Conservation (phyloP, 2,888 invertebrate genomes). For the Diabrotica balteata region DNA sequence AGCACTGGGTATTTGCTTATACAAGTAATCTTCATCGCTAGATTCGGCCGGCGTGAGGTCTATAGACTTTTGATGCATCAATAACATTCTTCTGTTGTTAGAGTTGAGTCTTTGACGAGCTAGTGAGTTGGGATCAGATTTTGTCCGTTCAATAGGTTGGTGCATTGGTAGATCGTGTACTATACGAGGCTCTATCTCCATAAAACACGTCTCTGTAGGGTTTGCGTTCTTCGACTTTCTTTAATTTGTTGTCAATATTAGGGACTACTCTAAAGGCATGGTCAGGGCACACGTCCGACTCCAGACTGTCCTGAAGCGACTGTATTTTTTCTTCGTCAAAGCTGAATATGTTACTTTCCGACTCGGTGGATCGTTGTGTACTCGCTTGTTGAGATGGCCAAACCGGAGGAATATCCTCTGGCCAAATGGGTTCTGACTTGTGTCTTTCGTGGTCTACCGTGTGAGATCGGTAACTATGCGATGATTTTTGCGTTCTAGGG, state of each 20-base stretch:
- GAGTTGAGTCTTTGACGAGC: slow-evolving; percentile 77
- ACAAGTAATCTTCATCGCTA: slow-evolving; percentile 82
- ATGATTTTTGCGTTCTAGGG: slow-evolving; percentile 55
- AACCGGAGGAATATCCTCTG: slow-evolving; percentile 63
- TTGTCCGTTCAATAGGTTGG: slow-evolving; percentile 81
- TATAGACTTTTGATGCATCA: slow-evolving; percentile 87
- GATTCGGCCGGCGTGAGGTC: slow-evolving; percentile 86
- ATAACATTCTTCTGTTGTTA: slow-evolving; percentile 76
- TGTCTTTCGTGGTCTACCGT: slow-evolving; percentile 36
- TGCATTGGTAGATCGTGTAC: slow-evolving; percentile 62
- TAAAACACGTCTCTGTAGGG: slow-evolving; percentile 60
- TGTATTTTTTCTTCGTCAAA: slow-evolving; percentile 80
- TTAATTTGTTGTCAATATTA: slow-evolving; percentile 48
- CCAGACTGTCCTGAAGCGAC: slow-evolving; percentile 67
- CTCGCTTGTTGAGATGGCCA: slow-evolving; percentile 52
- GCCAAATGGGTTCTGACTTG: slow-evolving; percentile 64
- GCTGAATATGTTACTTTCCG: slow-evolving; percentile 76
- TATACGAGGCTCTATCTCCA: slow-evolving; percentile 74
- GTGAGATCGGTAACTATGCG: slow-evolving; percentile 37
- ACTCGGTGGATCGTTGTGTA: slow-evolving; percentile 70
- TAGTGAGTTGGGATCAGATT: slow-evolving; percentile 84
- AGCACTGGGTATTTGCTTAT: slow-evolving; percentile 76
- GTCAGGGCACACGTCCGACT: slow-evolving; percentile 49
- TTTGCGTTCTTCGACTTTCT: slow-evolving; percentile 49
- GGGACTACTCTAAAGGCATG: slow-evolving; percentile 54